phyloP scores from a whole-genome alignment of 2,797 vertebrate genomes.

The Mastacembelus armatus region DNA sequence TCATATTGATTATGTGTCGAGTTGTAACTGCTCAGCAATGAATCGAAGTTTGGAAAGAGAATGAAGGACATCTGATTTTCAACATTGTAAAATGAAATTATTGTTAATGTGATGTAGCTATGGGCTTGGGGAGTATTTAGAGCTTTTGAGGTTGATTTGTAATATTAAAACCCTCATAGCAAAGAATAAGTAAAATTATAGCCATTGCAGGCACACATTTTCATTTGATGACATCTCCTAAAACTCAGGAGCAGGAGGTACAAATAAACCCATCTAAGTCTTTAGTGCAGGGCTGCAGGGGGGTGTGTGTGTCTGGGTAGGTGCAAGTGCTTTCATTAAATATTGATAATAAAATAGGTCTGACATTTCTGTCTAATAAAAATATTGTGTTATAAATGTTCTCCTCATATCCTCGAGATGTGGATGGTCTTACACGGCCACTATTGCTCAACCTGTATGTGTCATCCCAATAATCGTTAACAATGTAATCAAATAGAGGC shows the following conservation, averaged over 20 bases:
- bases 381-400: not conserved
- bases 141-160: slow-evolving; percentile 11
- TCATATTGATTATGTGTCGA: not conserved
- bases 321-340: not conserved
- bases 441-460: slow-evolving; percentile 5
- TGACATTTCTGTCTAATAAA: slow-evolving; percentile 11
- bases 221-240: not conserved
- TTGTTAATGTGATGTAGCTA: not conserved
- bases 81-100: not conserved
- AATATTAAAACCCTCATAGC: not conserved
- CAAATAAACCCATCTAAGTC: not conserved
- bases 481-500: slow-evolving; percentile 19
- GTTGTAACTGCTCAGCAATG: too few species aligned
- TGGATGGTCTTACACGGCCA: not conserved
- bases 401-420: not conserved
- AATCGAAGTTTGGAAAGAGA: not conserved
- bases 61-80: slow-evolving; percentile 7
- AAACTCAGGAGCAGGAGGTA: not conserved
- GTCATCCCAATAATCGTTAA: slow-evolving; percentile 21
- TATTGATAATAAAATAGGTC: not conserved
- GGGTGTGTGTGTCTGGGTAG: not conserved
- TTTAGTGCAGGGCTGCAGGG: not conserved
- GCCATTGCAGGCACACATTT: not conserved
- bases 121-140: not conserved
- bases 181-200: slow-evolving; percentile 2